Percentiles rank a stretch among this genome's conserved stretches.
These are phyloP conservation scores for Elephas maximus DNA, from an alignment of 2,113 vertebrate species.

Conservation along the genomic window DNA sequence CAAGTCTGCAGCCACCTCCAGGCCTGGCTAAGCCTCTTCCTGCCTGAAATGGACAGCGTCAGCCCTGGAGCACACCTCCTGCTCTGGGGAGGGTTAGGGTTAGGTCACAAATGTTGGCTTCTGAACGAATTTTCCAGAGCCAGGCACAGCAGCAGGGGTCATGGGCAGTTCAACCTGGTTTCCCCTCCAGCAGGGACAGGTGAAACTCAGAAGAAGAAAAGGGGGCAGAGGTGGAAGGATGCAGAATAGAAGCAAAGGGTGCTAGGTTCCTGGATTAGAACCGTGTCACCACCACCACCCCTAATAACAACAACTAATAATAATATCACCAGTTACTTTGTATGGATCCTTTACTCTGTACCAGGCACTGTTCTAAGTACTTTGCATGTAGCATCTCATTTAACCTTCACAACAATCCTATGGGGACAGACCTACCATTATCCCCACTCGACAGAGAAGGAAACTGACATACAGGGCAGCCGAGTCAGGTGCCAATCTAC, in stretches of 20 bases:
- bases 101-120: not conserved
- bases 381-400: accelerated
- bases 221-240: not conserved
- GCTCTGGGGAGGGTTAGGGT: not conserved
- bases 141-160: not conserved
- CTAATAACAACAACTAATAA: accelerated
- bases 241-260: accelerated
- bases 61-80: not conserved
- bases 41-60: accelerated
- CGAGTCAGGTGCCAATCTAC: accelerated
- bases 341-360: accelerated
- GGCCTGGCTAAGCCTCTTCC: not conserved
- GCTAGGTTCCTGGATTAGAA: not conserved
- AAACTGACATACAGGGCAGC: not conserved
- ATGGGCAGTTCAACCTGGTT: not conserved
- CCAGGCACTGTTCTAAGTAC: not conserved
- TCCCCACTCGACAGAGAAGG: not conserved
- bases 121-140: not conserved
- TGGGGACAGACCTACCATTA: accelerated
- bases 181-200: not conserved
- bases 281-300: accelerated
- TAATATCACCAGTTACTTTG: accelerated
- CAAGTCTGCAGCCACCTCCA: accelerated
- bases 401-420: not conserved
- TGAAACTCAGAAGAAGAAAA: not conserved